These are phyloP conservation scores for Hylaeus volcanicus DNA, from an alignment of 1,140 invertebrate species.

Conservation along the genomic window DNA sequence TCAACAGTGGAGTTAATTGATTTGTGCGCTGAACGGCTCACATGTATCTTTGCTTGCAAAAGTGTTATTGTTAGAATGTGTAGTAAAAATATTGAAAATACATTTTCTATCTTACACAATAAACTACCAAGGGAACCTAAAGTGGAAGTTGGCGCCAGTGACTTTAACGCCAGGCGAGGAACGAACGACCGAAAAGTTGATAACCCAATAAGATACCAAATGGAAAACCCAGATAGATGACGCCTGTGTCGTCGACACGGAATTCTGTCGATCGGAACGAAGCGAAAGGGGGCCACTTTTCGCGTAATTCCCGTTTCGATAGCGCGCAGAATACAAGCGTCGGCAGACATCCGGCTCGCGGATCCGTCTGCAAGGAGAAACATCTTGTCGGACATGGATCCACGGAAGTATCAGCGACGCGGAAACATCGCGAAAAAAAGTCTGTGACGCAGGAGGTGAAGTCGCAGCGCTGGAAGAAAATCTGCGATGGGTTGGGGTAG, in stretches of 20 bases:
- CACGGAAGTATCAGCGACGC: slow-evolving; percentile 4
- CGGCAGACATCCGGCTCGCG: background rate
- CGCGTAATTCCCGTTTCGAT: background rate
- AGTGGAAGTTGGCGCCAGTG: no score
- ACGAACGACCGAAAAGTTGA: slow-evolving; percentile 1
- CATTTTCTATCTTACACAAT: no score
- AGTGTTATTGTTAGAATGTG: no score
- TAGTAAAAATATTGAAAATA: no score
- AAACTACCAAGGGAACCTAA: no score
- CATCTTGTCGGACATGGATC: slow-evolving; percentile 17
- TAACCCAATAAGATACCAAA: no score
- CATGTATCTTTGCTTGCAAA: no score
- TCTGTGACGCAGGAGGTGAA: background rate
- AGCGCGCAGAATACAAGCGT: background rate
- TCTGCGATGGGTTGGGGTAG: background rate
- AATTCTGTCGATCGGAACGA: background rate
- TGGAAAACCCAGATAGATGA: no score
- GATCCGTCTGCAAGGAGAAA: background rate
- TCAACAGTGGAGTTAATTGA: no score
- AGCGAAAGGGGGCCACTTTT: background rate
- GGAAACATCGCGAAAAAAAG: slow-evolving; percentile 16
- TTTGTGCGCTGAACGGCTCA: no score
- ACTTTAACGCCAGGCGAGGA: background rate
- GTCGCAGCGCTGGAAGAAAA: slow-evolving; percentile 15
- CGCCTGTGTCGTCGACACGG: background rate